phyloP scores from a whole-genome alignment of 37 sponge, comb jelly and placozoan species.

The Agelas oroides region DNA sequence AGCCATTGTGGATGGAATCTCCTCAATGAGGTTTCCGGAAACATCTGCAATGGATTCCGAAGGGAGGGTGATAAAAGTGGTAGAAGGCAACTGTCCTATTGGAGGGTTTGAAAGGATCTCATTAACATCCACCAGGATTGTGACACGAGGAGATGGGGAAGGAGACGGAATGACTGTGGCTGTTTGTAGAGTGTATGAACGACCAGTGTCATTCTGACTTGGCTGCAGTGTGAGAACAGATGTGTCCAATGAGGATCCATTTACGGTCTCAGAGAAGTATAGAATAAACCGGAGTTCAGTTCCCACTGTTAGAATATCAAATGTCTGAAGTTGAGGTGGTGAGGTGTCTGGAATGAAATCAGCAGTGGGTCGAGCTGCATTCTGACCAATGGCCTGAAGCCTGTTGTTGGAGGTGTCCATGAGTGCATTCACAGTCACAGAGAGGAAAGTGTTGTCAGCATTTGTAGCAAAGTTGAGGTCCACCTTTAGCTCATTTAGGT shows the following conservation, averaged over 20 bases:
- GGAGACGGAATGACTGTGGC: slow-evolving; percentile 29
- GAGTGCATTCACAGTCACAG: slow-evolving; percentile 46
- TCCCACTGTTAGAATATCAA: slow-evolving; percentile 72
- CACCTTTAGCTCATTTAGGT: slow-evolving; percentile 73
- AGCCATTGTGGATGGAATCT: slow-evolving; percentile 37
- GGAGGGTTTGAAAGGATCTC: slow-evolving; percentile 67
- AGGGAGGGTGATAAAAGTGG: slow-evolving; percentile 78
- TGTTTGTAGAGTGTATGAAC: slow-evolving; percentile 55
- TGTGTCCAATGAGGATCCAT: slow-evolving; percentile 62
- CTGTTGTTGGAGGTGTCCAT: slow-evolving; percentile 53
- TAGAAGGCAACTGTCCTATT: slow-evolving; percentile 68
- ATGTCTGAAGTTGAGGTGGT: slow-evolving; percentile 69
- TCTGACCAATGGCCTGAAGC: slow-evolving; percentile 25
- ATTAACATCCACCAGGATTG: slow-evolving; percentile 54
- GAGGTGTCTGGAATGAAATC: slow-evolving; percentile 48
- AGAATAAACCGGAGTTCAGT: slow-evolving; percentile 51
- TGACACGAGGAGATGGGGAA: slow-evolving; percentile 30
- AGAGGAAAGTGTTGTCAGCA: slow-evolving; percentile 65
- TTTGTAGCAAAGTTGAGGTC: slow-evolving; percentile 53
- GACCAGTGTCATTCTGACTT: background rate
- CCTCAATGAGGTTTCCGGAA: slow-evolving; percentile 62
- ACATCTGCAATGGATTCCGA: slow-evolving; percentile 70
- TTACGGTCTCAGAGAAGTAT: slow-evolving; percentile 85
- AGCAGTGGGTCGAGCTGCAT: slow-evolving; percentile 44
- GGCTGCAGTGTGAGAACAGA: slow-evolving; percentile 68